Evolutionary conservation across 2,888 invertebrate species (phyloP).

Genomic region (Stictocephala bisonia): DNA sequence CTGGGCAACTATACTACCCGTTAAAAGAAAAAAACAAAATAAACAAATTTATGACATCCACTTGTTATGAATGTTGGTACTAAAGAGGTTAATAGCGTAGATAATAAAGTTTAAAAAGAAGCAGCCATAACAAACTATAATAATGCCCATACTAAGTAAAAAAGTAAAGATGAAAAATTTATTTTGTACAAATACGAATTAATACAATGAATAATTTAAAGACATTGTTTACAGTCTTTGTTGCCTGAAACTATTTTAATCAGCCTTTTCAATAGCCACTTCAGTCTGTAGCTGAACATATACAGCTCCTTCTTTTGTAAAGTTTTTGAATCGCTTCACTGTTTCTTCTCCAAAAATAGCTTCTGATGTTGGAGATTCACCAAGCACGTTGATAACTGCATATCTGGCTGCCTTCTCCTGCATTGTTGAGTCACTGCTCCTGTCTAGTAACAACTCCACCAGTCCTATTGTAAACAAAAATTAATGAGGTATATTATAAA

Average conservation of each 20-base stretch:
- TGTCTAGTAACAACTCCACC: slow-evolving; percentile 82
- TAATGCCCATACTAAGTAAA: too few relatives aligned
- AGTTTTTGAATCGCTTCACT: slow-evolving; percentile 72
- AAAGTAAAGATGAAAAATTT: too few relatives aligned
- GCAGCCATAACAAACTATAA: too few relatives aligned
- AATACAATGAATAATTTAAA: too few relatives aligned
- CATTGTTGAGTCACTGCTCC: slow-evolving; percentile 76
- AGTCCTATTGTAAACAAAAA: slow-evolving; percentile 71
- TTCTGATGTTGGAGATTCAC: slow-evolving; percentile 65
- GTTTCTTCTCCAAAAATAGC: slow-evolving; percentile 63
- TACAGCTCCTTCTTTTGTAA: slow-evolving; percentile 82
- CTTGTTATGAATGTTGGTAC: too few relatives aligned
- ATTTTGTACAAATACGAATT: too few relatives aligned
- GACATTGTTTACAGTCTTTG: background rate
- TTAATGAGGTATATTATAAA: too few relatives aligned
- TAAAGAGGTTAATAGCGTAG: too few relatives aligned
- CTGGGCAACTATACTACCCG: too few relatives aligned
- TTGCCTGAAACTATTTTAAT: slow-evolving; percentile 62
- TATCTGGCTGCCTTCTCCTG: slow-evolving; percentile 81
- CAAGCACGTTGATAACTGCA: slow-evolving; percentile 74
- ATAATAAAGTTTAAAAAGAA: too few relatives aligned
- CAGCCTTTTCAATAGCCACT: slow-evolving; percentile 75
- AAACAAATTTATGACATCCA: too few relatives aligned
- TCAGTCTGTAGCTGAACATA: slow-evolving; percentile 76
- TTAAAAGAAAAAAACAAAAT: too few relatives aligned